Evolutionary conservation across 35 echinoderm and acorn worm species (phyloP).

Genomic region (Apostichopus japonicus): DNA sequence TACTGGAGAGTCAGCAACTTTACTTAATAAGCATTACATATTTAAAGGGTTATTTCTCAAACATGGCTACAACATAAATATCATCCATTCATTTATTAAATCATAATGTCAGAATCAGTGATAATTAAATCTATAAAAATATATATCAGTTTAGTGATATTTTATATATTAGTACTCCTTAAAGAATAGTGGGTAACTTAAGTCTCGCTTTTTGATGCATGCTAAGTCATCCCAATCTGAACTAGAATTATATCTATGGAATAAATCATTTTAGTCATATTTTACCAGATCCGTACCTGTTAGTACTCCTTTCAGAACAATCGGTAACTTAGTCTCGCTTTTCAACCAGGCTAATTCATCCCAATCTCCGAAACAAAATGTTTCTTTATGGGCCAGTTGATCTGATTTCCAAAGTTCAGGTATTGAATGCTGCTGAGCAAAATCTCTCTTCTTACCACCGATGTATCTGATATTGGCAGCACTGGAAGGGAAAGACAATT

Average conservation of each 20-base stretch:
- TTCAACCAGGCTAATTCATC: conserved; percentile 42
- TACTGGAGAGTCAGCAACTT: no score
- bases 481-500: not conserved
- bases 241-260: no score
- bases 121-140: no score
- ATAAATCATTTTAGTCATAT: no score
- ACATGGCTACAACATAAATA: no score
- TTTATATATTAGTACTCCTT: not conserved
- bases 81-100: no score
- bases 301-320: conserved; percentile 39
- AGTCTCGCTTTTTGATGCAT: not conserved
- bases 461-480: conserved; percentile 6
- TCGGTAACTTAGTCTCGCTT: conserved; percentile 44
- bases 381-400: not conserved
- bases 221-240: conserved; percentile 23
- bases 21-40: no score
- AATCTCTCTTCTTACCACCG: not conserved
- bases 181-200: conserved; percentile 9
- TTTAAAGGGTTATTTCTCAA: no score
- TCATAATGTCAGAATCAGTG: no score
- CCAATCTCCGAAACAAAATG: conserved; percentile 42
- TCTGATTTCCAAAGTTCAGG: not conserved
- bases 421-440: not conserved
- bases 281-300: not conserved
- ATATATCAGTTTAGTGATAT: no score